Conservation (phyloP, 2,797 vertebrate species). For the Antennarius maculatus region DNA sequence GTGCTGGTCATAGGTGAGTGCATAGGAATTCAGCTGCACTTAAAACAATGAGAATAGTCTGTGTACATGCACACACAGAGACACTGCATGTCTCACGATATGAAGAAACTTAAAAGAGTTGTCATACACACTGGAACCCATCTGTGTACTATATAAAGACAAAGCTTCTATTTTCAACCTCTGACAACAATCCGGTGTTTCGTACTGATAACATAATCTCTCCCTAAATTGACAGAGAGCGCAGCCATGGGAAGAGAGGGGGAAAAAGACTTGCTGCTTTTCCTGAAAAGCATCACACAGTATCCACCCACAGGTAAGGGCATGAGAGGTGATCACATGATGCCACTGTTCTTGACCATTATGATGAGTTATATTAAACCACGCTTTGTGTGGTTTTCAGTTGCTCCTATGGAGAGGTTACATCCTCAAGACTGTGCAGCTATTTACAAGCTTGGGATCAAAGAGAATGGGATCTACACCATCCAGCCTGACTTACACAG, state of each 20-base stretch:
- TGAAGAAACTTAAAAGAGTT: conserved; percentile 37
- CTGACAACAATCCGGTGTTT: conserved; percentile 21
- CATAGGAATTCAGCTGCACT: conserved; percentile 76
- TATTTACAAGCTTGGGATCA: conserved; percentile 85
- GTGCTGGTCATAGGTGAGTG: conserved; percentile 75
- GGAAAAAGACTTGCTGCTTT: conserved; percentile 82
- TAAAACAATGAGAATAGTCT: conserved; percentile 36
- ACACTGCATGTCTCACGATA: conserved; percentile 11
- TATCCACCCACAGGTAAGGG: conserved; percentile 74
- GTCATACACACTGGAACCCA: conserved; percentile 22
- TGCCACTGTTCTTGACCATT: not conserved
- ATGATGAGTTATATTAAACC: conserved; percentile 16
- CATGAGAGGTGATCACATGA: not conserved
- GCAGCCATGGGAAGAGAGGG: conserved; percentile 78
- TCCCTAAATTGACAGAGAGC: conserved; percentile 67
- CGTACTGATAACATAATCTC: conserved; percentile 40
- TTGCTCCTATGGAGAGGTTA: conserved; percentile 72
- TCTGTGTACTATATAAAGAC: conserved; percentile 13
- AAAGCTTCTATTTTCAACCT: conserved; percentile 30
- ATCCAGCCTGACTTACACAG: conserved; percentile 83
- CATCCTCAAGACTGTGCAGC: conserved; percentile 85
- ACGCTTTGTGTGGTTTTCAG: conserved; percentile 57
- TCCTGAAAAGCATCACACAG: conserved; percentile 82
- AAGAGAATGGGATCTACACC: conserved; percentile 87
- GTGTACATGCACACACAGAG: conserved; percentile 20